These are phyloP conservation scores for Agrypnia vestita DNA, from an alignment of 1,140 invertebrate species.

Conservation along the genomic window DNA sequence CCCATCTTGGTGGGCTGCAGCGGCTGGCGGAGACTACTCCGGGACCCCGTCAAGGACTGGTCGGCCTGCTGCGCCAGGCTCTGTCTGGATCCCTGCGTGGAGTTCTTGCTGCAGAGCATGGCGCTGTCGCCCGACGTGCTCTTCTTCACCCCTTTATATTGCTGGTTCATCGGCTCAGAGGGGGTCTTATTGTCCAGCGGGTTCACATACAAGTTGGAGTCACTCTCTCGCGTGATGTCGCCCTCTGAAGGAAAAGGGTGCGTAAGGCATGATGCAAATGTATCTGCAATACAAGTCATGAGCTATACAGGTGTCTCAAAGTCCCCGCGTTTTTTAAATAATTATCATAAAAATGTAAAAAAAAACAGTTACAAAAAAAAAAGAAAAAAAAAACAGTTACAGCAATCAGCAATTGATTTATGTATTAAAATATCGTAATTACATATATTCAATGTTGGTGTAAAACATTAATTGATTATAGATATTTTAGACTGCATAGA, in stretches of 20 bases:
- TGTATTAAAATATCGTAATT: too few species aligned
- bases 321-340: too few species aligned
- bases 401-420: too few species aligned
- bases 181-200: conserved; percentile 82
- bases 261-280: conserved; percentile 95
- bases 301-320: conserved; percentile 1
- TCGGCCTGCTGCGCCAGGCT: conserved; percentile 62
- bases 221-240: conserved; percentile 83
- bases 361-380: too few species aligned
- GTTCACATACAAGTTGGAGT: conserved; percentile 93
- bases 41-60: conserved; percentile 62
- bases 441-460: too few species aligned
- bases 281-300: conserved; percentile 79
- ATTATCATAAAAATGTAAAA: too few species aligned
- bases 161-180: conserved; percentile 56
- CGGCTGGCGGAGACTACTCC: conserved; percentile 63
- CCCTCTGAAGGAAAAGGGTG: conserved; percentile 92
- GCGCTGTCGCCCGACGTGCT: conserved; percentile 85
- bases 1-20: conserved; percentile 59
- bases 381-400: too few species aligned
- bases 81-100: conserved; percentile 66
- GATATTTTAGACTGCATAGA: too few species aligned
- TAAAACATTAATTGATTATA: too few species aligned
- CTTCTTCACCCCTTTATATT: conserved; percentile 78
- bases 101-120: conserved; percentile 72